Evolutionary conservation across 1,140 invertebrate species (phyloP).

Genomic region (Propsilocerus akamusi): DNA sequence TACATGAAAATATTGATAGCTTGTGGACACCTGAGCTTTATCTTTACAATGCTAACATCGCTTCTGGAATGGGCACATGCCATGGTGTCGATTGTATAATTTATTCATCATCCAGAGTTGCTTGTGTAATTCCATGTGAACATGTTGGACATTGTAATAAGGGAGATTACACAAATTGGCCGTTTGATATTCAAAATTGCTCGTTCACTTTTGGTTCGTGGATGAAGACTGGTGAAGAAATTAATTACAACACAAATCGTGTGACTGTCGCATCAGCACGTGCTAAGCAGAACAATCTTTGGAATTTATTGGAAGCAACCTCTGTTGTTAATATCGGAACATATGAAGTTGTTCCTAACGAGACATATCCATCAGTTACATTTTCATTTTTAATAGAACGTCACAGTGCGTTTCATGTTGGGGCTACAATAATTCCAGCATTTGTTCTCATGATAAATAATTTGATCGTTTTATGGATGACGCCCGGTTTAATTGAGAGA

Average conservation of each 20-base stretch:
- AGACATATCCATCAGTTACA: neutral
- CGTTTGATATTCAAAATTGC: constrained; percentile 32
- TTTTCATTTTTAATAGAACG: neutral
- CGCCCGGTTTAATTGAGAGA: neutral
- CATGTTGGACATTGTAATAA: neutral
- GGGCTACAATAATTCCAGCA: neutral
- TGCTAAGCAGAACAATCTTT: neutral
- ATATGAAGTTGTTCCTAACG: neutral
- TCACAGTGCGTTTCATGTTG: neutral
- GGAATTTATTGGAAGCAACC: neutral
- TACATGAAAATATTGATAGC: neutral
- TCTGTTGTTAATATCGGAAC: neutral
- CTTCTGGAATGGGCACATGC: neutral
- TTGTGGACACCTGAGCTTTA: neutral
- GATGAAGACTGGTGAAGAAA: constrained; percentile 36
- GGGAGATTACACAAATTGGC: constrained; percentile 16
- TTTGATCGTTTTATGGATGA: neutral
- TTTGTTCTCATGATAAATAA: neutral
- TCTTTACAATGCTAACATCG: neutral
- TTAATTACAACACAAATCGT: constrained; percentile 25
- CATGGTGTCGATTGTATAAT: neutral
- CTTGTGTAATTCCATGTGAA: neutral
- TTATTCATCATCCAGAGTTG: neutral
- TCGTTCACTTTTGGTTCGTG: constrained; percentile 31
- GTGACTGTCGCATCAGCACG: neutral